A percentile compares a stretch with the other conserved stretches of the same genome.
These are phyloP conservation scores for Papilio polytes DNA, from an alignment of 1,140 invertebrate genomes.

Conservation along the genomic window DNA sequence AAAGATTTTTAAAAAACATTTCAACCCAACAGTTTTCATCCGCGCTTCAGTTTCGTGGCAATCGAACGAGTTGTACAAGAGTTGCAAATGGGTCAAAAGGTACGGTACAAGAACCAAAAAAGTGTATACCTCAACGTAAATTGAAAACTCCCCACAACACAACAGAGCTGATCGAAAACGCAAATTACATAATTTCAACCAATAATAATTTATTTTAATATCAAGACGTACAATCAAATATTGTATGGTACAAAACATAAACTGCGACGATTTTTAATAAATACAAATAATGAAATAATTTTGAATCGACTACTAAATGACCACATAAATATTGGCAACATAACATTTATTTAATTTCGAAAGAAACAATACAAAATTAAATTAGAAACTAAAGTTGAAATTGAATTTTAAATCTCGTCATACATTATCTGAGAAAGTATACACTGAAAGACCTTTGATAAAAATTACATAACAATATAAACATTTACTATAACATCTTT, in stretches of 20 bases:
- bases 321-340: too few relatives aligned
- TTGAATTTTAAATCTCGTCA: too few relatives aligned
- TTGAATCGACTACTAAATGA: too few relatives aligned
- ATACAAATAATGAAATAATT: too few relatives aligned
- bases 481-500: not conserved
- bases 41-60: constrained; percentile 17
- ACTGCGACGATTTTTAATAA: not conserved
- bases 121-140: constrained; percentile 4
- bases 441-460: too few relatives aligned
- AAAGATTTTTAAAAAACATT: constrained; percentile 30
- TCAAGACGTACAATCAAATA: constrained; percentile 61
- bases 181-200: constrained; percentile 73
- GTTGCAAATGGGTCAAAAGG: constrained; percentile 30
- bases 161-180: constrained; percentile 45
- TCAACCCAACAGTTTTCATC: constrained; percentile 10
- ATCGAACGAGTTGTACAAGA: constrained; percentile 29
- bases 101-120: constrained; percentile 8
- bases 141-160: not conserved
- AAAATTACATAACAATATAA: not conserved
- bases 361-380: not conserved
- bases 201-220: constrained; percentile 59
- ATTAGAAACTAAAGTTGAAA: too few relatives aligned
- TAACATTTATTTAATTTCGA: not conserved
- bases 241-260: constrained; percentile 46
- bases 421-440: too few relatives aligned